Base-by-base conservation (phyloP, 2,888 invertebrate genomes). In the Plutella xylostella region DNA sequence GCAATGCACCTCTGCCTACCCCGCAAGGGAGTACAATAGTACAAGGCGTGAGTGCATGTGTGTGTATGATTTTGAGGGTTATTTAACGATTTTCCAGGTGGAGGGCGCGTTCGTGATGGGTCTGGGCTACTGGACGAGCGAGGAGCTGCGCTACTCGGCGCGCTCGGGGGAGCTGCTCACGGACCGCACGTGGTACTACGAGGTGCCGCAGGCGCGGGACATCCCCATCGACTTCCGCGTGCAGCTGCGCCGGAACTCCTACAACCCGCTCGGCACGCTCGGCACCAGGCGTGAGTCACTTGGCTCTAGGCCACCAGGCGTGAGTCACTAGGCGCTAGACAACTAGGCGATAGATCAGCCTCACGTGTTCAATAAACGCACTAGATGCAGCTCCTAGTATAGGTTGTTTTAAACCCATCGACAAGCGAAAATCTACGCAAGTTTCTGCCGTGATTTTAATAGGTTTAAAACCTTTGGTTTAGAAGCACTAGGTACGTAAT, bases 91-190 rank as follows among this genome's bases (percentile, higher is more conserved):
- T 25, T 34, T 39, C 31, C 40, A 78, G 76, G 78, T 88, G 1
- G 89, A 90, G 70, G 92, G 92, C 5, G 89, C 89, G 1, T 91
- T 90, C 55, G 68, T 88, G 1, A 89, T 89, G 88, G 89, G 72
- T 51, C 63, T 66, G 12, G 92, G 92, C 7, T 88, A 88, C 55
- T 90, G 87, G 84, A 87, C 89, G 0, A 73, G 72, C 0, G 92
- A 92, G 63, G 82, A 88, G 51, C 57, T 90, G 42, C 71, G 86
- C 4, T 88, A 85, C 54, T 82, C 88, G 53, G 65, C 77, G 9
- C 58, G 70, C 19, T 85, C 87, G 17, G 91, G 90, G 2, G 71
- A 82, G 52, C 59, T 90, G 5, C 67, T 88, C 4, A 90, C 90
- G 12, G 80, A 88, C 56, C 80, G 89, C 44, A 89, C 91, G 11